Percentiles rank a stretch among this genome's conserved stretches.
Evolutionary conservation across 2,888 invertebrate species (phyloP).

Genomic region (Amphipoea oculea): DNA sequence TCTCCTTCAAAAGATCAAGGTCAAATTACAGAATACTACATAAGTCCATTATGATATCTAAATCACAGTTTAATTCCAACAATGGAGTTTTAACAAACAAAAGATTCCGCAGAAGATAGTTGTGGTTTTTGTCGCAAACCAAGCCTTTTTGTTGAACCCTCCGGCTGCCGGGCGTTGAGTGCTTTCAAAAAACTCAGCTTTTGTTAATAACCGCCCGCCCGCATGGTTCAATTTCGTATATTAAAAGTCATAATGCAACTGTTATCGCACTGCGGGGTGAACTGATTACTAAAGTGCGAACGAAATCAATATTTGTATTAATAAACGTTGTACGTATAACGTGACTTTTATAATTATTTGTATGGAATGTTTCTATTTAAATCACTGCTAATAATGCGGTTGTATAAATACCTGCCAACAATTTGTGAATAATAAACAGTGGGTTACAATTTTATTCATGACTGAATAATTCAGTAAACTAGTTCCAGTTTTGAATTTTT

Average conservation of each 20-base stretch:
- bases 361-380: slow-evolving; percentile 1
- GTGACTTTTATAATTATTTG: slow-evolving; percentile 18
- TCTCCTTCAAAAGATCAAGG: neutral
- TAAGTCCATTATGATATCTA: slow-evolving; percentile 20
- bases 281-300: slow-evolving; percentile 43
- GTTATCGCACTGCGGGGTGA: slow-evolving; percentile 37
- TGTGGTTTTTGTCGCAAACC: slow-evolving; percentile 55
- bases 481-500: slow-evolving; percentile 22
- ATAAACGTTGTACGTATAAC: neutral
- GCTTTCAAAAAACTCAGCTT: slow-evolving; percentile 59
- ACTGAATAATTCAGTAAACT: slow-evolving; percentile 34
- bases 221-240: slow-evolving; percentile 65
- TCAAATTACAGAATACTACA: neutral
- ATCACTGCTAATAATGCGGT: slow-evolving; percentile 8
- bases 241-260: slow-evolving; percentile 52
- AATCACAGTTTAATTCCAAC: slow-evolving; percentile 49
- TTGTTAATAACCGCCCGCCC: slow-evolving; percentile 69
- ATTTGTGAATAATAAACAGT: slow-evolving; percentile 39
- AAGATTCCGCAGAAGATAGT: slow-evolving; percentile 54
- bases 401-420: slow-evolving; percentile 26
- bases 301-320: slow-evolving; percentile 19
- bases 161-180: slow-evolving; percentile 21
- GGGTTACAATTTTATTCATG: slow-evolving; percentile 22
- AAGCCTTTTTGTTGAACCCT: slow-evolving; percentile 59
- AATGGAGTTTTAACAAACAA: slow-evolving; percentile 58